These are phyloP conservation scores for Neomorphus geoffroyi DNA, from an alignment of 2,797 vertebrate species.

Conservation along the genomic window DNA sequence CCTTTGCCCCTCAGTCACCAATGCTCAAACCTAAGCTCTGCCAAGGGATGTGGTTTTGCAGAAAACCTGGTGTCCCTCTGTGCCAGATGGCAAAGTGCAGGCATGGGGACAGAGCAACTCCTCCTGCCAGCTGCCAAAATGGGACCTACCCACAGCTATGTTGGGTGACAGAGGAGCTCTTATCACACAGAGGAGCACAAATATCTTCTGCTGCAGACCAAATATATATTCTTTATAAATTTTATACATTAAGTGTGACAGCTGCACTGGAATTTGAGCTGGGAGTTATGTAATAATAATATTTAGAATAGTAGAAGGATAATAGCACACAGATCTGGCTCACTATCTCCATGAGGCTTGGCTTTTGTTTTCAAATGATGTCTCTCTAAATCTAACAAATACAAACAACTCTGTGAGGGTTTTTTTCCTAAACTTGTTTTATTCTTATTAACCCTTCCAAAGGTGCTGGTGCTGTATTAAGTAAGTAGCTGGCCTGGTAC, in stretches of 20 bases:
- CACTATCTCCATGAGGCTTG: neutral
- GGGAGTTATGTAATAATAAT: neutral
- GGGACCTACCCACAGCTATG: no score
- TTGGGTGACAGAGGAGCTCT: no score
- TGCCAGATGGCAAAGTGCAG: neutral
- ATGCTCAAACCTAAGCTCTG: neutral
- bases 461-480: fast-evolving
- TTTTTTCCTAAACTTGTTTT: neutral
- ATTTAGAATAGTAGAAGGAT: neutral
- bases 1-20: neutral
- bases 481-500: neutral
- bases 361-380: neutral
- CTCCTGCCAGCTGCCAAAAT: no score
- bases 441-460: neutral
- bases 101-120: neutral
- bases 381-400: neutral
- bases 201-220: fast-evolving
- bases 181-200: no score
- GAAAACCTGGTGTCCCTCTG: fast-evolving
- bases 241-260: fast-evolving
- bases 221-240: fast-evolving
- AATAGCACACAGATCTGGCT: neutral
- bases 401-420: fast-evolving
- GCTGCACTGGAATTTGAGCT: neutral
- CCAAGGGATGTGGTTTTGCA: neutral